Base-by-base conservation (phyloP, 2,888 invertebrate genomes). In the Branchipolynoe longqiensis region DNA sequence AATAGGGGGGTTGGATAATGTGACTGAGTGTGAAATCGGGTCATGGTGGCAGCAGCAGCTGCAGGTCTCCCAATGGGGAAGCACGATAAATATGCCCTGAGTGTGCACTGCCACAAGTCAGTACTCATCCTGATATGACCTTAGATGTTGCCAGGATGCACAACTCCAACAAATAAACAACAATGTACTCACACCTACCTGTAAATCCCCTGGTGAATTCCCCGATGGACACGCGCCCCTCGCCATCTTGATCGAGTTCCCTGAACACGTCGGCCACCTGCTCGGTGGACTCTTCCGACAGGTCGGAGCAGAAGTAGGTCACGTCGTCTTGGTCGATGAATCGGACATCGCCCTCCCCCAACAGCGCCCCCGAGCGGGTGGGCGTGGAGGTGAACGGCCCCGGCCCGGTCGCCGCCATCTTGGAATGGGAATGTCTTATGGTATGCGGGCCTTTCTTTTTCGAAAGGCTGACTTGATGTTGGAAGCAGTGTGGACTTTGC, bases 131-230 rank as follows among this genome's bases (percentile, higher is more conserved):
- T 18, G 8, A 8, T 48, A 8, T 48, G 18, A 8, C 48, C 48
- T 18, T 18, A 48, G n/a, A n/a, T n/a, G n/a, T n/a, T 48, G 18
- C 48, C 48, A 18, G 48, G 8, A 48, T 48, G 8, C 48, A 12
- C 48, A 48, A 48, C n/a, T 58, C 25, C n/a, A n/a, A 18, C 4
- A 58, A 58, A 58, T 58, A 4, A 18, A 4, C n/a, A n/a, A n/a
- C n/a, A n/a, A n/a, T n/a, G n/a, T n/a, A n/a, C n/a, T n/a, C n/a
- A n/a, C n/a, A n/a, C 41, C 48, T 48, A 69, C 89, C 89, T 73
- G 90, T 90, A 86, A 95, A 95, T 2, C 95, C 95, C 83, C 93
- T 92, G 1, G 94, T 93, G 89, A 95, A 95, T 90, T 95, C 95
- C 0, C 94, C 93, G 85, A 95, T 94, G 87, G 94, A 94, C 86